phyloP scores from a whole-genome alignment of 1,140 invertebrate genomes.

The Drosophila subpulchrella region DNA sequence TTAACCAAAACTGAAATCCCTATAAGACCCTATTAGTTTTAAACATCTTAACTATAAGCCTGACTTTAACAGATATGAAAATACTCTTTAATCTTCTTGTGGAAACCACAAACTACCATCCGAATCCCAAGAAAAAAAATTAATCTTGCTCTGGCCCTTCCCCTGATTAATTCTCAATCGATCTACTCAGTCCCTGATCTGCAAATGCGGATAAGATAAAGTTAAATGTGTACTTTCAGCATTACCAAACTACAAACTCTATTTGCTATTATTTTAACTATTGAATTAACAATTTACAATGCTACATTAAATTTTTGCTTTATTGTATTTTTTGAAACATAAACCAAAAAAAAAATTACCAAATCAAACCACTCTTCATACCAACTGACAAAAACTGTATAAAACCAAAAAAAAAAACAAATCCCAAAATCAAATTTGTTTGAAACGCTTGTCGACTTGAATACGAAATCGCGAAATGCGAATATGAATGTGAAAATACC shows the following conservation, averaged over 20 bases:
- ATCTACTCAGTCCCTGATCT: constrained; percentile 12
- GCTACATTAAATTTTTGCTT: constrained; percentile 84
- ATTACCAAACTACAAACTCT: constrained; percentile 33
- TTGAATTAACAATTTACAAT: constrained; percentile 75
- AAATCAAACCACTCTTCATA: constrained; percentile 76
- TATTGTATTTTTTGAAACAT: constrained; percentile 84
- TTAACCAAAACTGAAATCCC: no score
- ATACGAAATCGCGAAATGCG: constrained; percentile 49
- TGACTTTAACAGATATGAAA: neutral
- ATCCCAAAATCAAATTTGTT: constrained; percentile 56
- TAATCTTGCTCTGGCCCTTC: neutral
- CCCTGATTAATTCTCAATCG: neutral
- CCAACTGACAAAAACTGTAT: constrained; percentile 67
- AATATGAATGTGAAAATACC: constrained; percentile 34
- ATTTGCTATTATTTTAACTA: constrained; percentile 57
- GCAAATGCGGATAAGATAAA: constrained; percentile 6
- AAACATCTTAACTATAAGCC: no score
- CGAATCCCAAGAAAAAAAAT: neutral
- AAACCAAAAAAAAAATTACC: constrained; percentile 69
- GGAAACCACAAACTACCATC: neutral
- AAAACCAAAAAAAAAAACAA: constrained; percentile 49
- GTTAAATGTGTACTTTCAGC: constrained; percentile 55
- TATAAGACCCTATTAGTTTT: no score
- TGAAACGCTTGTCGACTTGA: constrained; percentile 53
- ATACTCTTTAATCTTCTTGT: neutral